These are phyloP conservation scores for Jacana jacana DNA, from an alignment of 2,113 vertebrate genomes.

Conservation along the genomic window DNA sequence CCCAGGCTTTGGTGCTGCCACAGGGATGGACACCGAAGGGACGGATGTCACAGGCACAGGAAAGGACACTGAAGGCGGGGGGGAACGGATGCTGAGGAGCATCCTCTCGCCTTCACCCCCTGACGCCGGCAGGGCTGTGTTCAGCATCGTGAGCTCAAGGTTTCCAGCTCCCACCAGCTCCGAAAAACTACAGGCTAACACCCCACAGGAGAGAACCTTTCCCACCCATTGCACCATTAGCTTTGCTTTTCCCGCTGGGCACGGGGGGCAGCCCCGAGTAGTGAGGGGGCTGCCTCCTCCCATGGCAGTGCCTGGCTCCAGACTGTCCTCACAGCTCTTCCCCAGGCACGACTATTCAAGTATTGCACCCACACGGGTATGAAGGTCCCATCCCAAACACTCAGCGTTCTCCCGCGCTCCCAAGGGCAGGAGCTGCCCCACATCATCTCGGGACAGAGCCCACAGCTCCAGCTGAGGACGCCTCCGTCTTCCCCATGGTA, in stretches of 20 bases:
- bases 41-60: neutral
- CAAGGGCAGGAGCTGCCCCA: neutral
- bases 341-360: accelerated
- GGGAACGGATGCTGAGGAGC: neutral
- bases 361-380: accelerated
- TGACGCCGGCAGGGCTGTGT: neutral
- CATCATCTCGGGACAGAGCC: accelerated
- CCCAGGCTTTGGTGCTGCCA: neutral
- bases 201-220: neutral
- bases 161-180: neutral
- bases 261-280: neutral
- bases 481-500: accelerated
- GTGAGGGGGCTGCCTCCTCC: neutral
- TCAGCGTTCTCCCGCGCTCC: accelerated
- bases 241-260: neutral
- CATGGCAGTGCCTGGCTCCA: too few species aligned
- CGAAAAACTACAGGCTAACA: neutral
- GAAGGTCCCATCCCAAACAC: accelerated
- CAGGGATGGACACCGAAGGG: neutral
- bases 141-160: neutral
- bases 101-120: neutral
- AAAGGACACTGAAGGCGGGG: neutral
- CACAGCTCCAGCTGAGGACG: accelerated
- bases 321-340: accelerated
- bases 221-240: too few species aligned